phyloP scores from a whole-genome alignment of 2,113 vertebrate species.

The Falco punctatus region DNA sequence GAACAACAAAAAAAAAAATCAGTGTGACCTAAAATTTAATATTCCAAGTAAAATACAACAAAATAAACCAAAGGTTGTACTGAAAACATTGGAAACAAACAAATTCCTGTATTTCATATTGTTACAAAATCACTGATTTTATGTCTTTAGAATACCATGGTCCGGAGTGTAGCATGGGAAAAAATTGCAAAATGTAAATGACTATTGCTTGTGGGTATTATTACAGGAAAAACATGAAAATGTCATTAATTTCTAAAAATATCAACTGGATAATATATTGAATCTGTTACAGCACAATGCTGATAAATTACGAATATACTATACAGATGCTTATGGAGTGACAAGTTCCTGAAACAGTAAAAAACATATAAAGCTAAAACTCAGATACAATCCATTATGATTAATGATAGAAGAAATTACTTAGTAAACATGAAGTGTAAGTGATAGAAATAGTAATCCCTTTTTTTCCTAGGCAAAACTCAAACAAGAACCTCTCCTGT shows the following conservation, averaged over 20 bases:
- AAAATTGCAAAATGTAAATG: neutral
- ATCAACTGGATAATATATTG: neutral
- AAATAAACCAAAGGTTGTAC: neutral
- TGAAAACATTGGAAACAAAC: neutral
- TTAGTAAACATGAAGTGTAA: neutral
- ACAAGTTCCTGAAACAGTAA: neutral
- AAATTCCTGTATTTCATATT: neutral
- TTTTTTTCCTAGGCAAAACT: neutral
- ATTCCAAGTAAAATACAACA: neutral
- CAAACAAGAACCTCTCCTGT: neutral
- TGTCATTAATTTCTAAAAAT: neutral
- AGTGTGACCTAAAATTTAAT: neutral
- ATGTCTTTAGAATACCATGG: neutral
- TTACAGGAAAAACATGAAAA: neutral
- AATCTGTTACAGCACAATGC: neutral
- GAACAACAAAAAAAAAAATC: neutral
- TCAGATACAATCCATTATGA: neutral
- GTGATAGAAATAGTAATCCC: neutral
- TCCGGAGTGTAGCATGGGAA: neutral
- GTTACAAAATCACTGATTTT: neutral
- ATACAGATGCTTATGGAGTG: neutral
- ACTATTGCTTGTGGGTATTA: neutral
- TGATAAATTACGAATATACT: neutral
- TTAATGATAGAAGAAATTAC: slow-evolving; percentile 21
- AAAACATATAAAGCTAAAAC: neutral